Conservation (phyloP, 2,888 invertebrate species). For the Harpalus rufipes region DNA sequence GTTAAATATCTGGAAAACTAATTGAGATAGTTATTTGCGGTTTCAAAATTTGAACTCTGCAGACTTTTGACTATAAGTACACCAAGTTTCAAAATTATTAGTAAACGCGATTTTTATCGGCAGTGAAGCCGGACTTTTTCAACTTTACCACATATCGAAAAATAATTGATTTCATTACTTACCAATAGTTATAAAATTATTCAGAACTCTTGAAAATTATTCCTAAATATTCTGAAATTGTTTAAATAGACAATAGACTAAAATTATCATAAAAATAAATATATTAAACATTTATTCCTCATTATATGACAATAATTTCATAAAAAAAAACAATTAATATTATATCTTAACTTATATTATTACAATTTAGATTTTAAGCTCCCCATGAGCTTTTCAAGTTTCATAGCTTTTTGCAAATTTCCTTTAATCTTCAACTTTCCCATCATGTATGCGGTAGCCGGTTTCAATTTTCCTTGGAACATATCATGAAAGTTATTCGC, state of each 20-base stretch:
- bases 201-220: too few relatives aligned
- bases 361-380: slow-evolving; percentile 85
- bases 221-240: too few relatives aligned
- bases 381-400: slow-evolving; percentile 93
- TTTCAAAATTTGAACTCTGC: too few relatives aligned
- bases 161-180: too few relatives aligned
- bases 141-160: too few relatives aligned
- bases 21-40: too few relatives aligned
- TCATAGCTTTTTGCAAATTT: slow-evolving; percentile 95
- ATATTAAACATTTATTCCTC: neutral
- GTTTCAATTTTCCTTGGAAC: slow-evolving; percentile 93
- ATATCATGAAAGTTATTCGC: slow-evolving; percentile 87
- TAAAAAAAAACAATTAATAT: neutral
- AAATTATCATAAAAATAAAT: slow-evolving; percentile 26
- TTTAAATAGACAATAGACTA: too few relatives aligned
- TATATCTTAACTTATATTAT: slow-evolving; percentile 8
- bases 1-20: too few relatives aligned
- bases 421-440: slow-evolving; percentile 97
- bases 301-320: neutral
- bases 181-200: too few relatives aligned
- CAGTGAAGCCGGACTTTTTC: too few relatives aligned
- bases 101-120: neutral
- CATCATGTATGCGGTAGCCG: slow-evolving; percentile 96
- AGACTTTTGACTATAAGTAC: too few relatives aligned
- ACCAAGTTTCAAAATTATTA: too few relatives aligned